These are phyloP conservation scores for Troilus luridus DNA, from an alignment of 2,888 invertebrate genomes.

Conservation along the genomic window DNA sequence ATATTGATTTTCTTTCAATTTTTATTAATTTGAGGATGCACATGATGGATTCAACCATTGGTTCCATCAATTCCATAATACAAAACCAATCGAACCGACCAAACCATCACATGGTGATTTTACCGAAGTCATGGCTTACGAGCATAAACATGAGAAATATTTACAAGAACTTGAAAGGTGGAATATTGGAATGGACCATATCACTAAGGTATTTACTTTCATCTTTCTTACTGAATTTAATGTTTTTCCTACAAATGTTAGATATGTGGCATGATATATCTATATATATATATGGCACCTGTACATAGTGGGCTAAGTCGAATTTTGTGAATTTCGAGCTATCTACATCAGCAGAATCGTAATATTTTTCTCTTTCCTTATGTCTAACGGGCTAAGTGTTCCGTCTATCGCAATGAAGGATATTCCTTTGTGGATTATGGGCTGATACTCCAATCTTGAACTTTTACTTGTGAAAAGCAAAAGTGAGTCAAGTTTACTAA, in stretches of 20 bases:
- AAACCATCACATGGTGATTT: constrained; percentile 78
- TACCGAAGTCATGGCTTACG: constrained; percentile 89
- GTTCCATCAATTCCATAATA: constrained; percentile 87
- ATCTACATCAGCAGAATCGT: too few species aligned
- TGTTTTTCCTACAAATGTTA: not conserved
- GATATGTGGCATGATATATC: too few species aligned
- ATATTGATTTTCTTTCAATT: not conserved
- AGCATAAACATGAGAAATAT: constrained; percentile 86
- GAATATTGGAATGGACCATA: constrained; percentile 69
- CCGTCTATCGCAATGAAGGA: too few species aligned
- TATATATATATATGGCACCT: too few species aligned
- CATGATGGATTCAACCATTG: constrained; percentile 91
- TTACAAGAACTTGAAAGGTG: constrained; percentile 84
- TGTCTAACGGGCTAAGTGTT: too few species aligned
- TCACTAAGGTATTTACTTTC: constrained; percentile 70
- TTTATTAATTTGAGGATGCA: constrained; percentile 74
- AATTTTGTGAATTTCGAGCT: too few species aligned
- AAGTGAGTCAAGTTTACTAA: too few species aligned
- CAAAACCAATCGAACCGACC: constrained; percentile 81
- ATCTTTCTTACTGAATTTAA: not conserved
- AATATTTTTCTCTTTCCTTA: too few species aligned
- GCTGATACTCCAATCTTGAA: too few species aligned
- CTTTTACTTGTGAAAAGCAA: too few species aligned
- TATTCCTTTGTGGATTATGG: too few species aligned
- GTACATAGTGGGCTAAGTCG: too few species aligned